phyloP scores from a whole-genome alignment of 2,113 vertebrate genomes.

The Myotis brandtii region DNA sequence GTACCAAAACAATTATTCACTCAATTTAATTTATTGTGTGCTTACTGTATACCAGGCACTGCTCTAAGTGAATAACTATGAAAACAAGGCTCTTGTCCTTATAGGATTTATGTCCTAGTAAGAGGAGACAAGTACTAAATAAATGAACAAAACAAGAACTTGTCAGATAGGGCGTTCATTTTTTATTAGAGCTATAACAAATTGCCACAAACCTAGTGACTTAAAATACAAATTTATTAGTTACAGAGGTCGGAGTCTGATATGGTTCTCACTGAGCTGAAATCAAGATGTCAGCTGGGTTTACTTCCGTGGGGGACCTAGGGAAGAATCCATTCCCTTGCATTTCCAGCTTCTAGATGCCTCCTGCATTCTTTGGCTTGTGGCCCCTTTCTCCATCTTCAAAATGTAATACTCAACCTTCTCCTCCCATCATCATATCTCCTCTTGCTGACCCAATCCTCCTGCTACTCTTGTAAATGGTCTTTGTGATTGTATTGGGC shows the following conservation, averaged over 20 bases:
- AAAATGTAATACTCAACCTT: neutral
- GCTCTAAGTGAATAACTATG: neutral
- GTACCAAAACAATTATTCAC: neutral
- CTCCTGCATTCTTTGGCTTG: neutral
- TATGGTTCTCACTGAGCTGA: neutral
- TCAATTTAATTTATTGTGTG: neutral
- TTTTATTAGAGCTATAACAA: neutral
- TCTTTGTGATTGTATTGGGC: neutral
- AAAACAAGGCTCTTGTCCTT: neutral
- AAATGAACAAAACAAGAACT: neutral
- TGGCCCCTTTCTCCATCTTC: neutral
- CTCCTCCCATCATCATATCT: neutral
- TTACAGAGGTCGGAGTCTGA: neutral
- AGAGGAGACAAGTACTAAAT: neutral
- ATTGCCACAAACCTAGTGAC: neutral
- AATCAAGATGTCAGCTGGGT: neutral
- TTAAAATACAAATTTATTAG: neutral
- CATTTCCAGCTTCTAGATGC: neutral
- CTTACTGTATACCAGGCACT: neutral
- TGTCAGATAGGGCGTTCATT: neutral
- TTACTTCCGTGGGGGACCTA: neutral
- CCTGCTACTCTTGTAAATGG: neutral
- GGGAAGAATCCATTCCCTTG: neutral
- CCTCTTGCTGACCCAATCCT: neutral
- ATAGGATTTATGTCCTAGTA: neutral